phyloP scores from a whole-genome alignment of 1,140 invertebrate species.

The Microplitis demolitor region DNA sequence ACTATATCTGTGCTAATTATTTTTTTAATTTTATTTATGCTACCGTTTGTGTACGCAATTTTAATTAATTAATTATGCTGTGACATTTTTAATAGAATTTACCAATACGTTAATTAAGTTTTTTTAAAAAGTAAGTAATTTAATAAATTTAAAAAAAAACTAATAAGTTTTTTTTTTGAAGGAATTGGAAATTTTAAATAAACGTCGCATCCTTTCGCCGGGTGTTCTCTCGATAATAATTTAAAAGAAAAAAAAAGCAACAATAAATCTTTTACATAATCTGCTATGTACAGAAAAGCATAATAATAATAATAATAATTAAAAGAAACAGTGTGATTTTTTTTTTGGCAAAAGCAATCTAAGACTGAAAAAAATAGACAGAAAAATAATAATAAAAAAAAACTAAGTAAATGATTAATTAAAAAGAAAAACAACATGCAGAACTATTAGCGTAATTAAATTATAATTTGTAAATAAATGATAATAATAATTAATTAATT shows the following conservation, averaged over 20 bases:
- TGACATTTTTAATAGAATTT: no score
- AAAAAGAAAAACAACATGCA: conserved; percentile 42
- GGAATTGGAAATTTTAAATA: not conserved
- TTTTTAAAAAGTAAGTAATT: no score
- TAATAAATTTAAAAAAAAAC: not conserved
- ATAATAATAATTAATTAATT: conserved; percentile 44
- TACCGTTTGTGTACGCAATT: no score
- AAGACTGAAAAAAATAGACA: conserved; percentile 58
- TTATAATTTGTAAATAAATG: conserved; percentile 60
- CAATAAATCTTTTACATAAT: not conserved
- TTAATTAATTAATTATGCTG: no score
- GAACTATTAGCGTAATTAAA: conserved; percentile 59
- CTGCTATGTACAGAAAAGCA: conserved; percentile 34
- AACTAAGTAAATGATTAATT: no score
- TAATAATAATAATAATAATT: conserved; percentile 12
- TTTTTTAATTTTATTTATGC: no score
- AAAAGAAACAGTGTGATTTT: conserved; percentile 18
- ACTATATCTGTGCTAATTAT: no score
- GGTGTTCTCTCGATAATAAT: no score
- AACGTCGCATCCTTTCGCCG: no score
- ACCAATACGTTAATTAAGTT: no score
- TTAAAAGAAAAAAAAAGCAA: no score
- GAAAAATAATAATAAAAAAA: no score
- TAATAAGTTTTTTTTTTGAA: not conserved
- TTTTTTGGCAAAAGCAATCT: conserved; percentile 55